Percentiles rank a stretch among this genome's conserved stretches.
phyloP scores from a whole-genome alignment of 2,888 invertebrate species.

The Agonopterix alstromeriana region DNA sequence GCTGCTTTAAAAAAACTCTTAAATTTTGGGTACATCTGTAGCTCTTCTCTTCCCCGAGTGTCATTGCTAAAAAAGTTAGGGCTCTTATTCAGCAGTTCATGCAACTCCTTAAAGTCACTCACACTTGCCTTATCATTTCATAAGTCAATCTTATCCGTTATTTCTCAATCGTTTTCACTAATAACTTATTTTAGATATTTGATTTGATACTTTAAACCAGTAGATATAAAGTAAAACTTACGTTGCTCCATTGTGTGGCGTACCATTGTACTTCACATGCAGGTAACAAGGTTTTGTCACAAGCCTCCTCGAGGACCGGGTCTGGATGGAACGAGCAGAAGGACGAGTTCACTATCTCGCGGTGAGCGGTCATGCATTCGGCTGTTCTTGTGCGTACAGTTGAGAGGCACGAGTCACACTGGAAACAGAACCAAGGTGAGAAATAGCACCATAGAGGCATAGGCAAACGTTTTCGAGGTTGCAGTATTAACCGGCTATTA shows the following conservation, averaged over 20 bases:
- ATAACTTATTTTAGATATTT: neutral
- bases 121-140: too few species aligned
- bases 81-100: too few species aligned
- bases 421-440: conserved; percentile 16
- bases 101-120: too few species aligned
- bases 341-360: conserved; percentile 80
- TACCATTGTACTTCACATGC: conserved; percentile 91
- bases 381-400: conserved; percentile 84
- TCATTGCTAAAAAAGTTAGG: too few species aligned
- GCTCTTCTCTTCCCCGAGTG: too few species aligned
- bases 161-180: too few species aligned
- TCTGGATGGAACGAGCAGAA: conserved; percentile 81
- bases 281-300: conserved; percentile 73
- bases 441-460: neutral
- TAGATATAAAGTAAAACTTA: conserved; percentile 39
- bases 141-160: too few species aligned
- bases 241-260: conserved; percentile 94
- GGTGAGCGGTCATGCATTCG: conserved; percentile 83
- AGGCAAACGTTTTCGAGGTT: too few species aligned
- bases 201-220: too few species aligned
- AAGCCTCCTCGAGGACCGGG: conserved; percentile 81
- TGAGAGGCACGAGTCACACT: conserved; percentile 90
- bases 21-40: too few species aligned
- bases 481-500: too few species aligned
- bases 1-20: too few species aligned